phyloP scores from a whole-genome alignment of 2,113 vertebrate genomes.

The Chlorocebus sabaeus region DNA sequence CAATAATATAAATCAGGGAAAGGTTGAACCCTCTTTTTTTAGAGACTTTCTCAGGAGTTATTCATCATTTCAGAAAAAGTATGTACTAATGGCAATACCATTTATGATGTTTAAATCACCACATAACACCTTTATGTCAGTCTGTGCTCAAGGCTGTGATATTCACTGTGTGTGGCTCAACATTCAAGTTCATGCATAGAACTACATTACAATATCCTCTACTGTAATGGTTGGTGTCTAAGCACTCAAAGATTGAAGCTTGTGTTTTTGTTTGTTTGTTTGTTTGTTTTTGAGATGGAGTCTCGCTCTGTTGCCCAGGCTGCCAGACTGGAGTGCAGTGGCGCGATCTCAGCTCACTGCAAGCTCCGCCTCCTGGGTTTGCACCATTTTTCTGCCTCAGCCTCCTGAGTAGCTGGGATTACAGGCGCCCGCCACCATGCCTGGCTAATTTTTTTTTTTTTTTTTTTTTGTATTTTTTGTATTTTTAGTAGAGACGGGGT shows the following conservation, averaged over 20 bases:
- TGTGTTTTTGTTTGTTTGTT: not conserved
- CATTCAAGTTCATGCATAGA: not conserved
- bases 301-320: no score
- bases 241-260: not conserved
- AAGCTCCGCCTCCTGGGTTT: no score
- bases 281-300: no score
- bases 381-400: no score
- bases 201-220: not conserved
- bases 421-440: no score
- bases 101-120: not conserved
- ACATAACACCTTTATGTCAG: not conserved
- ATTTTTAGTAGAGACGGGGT: no score
- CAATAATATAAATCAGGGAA: not conserved
- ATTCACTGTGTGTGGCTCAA: not conserved
- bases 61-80: conserved; percentile 13
- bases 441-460: no score
- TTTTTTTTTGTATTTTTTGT: no score
- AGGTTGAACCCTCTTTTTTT: not conserved
- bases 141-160: not conserved
- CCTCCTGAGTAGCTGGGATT: no score
- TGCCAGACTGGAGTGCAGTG: no score
- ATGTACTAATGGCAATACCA: not conserved
- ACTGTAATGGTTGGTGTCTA: not conserved
- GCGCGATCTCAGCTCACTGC: no score
- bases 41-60: conserved; percentile 32